These are phyloP conservation scores for Onychomys arenicola DNA, from an alignment of 2,797 vertebrate species.

Conservation along the genomic window DNA sequence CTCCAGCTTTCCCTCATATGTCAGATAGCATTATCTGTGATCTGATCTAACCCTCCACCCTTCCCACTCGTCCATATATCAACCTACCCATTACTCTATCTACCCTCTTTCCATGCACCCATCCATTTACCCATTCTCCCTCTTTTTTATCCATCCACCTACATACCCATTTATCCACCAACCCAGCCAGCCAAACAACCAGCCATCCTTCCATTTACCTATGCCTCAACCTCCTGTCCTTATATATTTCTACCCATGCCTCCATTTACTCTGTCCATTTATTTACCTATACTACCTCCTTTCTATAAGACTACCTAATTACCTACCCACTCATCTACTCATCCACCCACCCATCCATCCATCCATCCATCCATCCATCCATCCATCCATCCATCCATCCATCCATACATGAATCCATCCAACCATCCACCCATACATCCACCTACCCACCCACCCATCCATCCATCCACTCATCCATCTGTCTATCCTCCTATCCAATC, in stretches of 20 bases:
- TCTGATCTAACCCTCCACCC: neutral
- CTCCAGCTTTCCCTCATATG: neutral
- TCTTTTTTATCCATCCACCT: neutral
- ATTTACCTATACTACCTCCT: no score
- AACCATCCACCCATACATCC: no score
- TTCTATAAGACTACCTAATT: no score
- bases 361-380: no score
- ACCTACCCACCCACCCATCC: neutral
- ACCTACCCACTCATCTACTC: no score
- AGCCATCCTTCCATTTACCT: neutral
- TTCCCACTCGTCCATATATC: neutral
- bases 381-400: neutral
- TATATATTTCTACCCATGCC: neutral
- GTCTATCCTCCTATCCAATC: neutral
- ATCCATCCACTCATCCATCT: neutral
- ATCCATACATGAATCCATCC: neutral
- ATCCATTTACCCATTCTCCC: neutral
- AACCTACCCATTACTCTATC: neutral
- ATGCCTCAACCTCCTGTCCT: neutral
- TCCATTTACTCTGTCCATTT: neutral
- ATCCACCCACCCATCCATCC: no score
- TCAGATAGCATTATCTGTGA: neutral
- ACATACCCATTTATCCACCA: accelerated
- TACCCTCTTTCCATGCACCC: no score
- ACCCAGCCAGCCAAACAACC: neutral